phyloP scores from a whole-genome alignment of 1,140 invertebrate species.

The Macrostomum lignano region DNA sequence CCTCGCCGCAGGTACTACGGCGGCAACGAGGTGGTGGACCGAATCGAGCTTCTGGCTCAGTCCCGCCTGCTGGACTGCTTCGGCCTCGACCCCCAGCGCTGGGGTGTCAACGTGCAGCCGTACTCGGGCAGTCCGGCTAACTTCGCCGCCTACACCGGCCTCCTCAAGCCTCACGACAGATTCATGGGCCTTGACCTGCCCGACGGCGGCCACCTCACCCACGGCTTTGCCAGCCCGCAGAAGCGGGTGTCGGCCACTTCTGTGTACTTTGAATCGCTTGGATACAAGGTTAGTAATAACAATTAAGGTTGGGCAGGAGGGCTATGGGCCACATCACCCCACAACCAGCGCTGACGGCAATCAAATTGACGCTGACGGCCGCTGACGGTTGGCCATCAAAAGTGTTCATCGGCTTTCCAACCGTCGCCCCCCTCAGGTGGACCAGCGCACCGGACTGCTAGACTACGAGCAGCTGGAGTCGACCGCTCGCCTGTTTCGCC shows the following conservation, averaged over 20 bases:
- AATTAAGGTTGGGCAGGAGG: too few relatives aligned
- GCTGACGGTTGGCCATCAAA: too few relatives aligned
- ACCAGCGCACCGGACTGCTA: conserved; percentile 49
- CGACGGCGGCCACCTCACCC: conserved; percentile 62
- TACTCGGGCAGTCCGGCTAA: conserved; percentile 83
- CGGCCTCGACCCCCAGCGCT: conserved; percentile 47
- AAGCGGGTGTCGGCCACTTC: conserved; percentile 77
- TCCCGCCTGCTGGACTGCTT: conserved; percentile 55
- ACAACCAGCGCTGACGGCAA: too few relatives aligned
- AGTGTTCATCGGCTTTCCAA: too few relatives aligned
- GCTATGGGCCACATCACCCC: too few relatives aligned
- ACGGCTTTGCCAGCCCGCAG: conserved; percentile 53
- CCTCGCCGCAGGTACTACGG: too few relatives aligned
- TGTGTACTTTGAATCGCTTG: conserved; percentile 83
- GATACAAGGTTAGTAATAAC: conserved; percentile 89
- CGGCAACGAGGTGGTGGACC: conserved; percentile 79
- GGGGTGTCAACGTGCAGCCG: conserved; percentile 85
- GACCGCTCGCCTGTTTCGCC: conserved; percentile 51
- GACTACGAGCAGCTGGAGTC: conserved; percentile 56
- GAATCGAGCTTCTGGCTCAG: conserved; percentile 63
- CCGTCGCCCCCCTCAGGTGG: conserved; percentile 56
- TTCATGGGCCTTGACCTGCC: conserved; percentile 74
- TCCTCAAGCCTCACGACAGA: conserved; percentile 46
- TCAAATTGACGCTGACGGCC: too few relatives aligned
- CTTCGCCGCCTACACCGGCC: conserved; percentile 39